These are phyloP conservation scores for Megaceryle maxima DNA, from an alignment of 2,113 vertebrate genomes.

Conservation along the genomic window DNA sequence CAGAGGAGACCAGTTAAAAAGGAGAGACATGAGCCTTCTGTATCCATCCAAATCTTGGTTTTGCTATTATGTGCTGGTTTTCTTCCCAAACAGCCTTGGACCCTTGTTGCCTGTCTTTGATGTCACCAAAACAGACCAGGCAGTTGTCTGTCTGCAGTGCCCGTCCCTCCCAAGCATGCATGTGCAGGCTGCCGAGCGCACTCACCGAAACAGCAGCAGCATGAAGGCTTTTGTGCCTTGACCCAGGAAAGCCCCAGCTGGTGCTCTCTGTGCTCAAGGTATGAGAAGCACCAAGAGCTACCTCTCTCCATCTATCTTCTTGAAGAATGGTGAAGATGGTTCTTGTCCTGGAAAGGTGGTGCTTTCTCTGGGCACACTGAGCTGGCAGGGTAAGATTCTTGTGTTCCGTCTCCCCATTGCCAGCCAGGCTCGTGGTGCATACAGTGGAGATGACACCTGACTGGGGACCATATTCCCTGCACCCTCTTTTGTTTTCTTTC, in stretches of 20 bases:
- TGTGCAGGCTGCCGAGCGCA: background rate
- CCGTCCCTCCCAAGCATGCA: background rate
- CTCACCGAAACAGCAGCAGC: accelerated
- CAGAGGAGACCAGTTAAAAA: background rate
- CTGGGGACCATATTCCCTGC: accelerated
- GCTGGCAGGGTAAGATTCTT: background rate
- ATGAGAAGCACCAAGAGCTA: background rate
- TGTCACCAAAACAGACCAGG: background rate
- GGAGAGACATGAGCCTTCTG: background rate
- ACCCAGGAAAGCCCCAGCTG: background rate
- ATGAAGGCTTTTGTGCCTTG: background rate
- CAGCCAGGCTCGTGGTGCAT: background rate
- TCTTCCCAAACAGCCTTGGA: background rate
- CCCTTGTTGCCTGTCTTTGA: background rate
- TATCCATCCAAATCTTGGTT: background rate
- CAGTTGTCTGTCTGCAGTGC: background rate
- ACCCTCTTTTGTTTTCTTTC: background rate
- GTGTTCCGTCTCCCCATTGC: background rate
- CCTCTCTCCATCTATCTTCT: background rate
- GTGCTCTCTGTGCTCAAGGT: accelerated
- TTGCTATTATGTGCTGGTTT: background rate
- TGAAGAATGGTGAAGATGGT: accelerated
- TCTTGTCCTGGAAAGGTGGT: background rate
- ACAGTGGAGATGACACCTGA: background rate
- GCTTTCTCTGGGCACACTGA: background rate